These are phyloP conservation scores for Cydia amplana DNA, from an alignment of 1,140 invertebrate species.

Conservation along the genomic window DNA sequence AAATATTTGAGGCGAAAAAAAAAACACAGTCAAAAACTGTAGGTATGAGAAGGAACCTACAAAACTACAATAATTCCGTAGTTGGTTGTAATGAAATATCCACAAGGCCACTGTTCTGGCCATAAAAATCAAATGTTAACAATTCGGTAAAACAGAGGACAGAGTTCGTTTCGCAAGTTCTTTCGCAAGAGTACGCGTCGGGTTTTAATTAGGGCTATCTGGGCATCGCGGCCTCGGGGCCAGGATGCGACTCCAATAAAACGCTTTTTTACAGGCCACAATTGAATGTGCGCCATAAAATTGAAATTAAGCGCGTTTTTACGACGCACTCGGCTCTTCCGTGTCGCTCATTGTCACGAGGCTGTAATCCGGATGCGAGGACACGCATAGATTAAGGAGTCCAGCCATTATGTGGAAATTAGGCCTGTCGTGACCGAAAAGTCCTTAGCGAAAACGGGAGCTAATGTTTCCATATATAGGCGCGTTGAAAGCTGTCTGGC, in stretches of 20 bases:
- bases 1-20: too few species aligned
- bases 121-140: constrained; percentile 23
- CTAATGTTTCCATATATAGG: constrained; percentile 67
- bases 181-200: constrained; percentile 63
- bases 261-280: constrained; percentile 74
- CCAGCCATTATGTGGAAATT: constrained; percentile 65
- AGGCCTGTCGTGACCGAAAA: constrained; percentile 61
- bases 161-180: constrained; percentile 43
- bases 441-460: constrained; percentile 61
- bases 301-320: constrained; percentile 74
- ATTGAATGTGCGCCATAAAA: constrained; percentile 75
- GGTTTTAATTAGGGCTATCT: constrained; percentile 73
- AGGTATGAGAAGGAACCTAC: background rate
- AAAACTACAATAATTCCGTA: constrained; percentile 33
- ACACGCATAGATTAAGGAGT: constrained; percentile 65
- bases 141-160: constrained; percentile 43
- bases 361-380: constrained; percentile 55
- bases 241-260: constrained; percentile 76
- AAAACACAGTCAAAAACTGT: background rate
- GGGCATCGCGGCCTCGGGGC: constrained; percentile 64
- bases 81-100: background rate
- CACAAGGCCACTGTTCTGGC: background rate
- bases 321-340: constrained; percentile 71
- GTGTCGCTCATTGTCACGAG: constrained; percentile 44
- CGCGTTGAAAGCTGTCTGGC: constrained; percentile 66